These are phyloP conservation scores for Zaprionus inermis DNA, from an alignment of 1,140 invertebrate genomes.

Conservation along the genomic window DNA sequence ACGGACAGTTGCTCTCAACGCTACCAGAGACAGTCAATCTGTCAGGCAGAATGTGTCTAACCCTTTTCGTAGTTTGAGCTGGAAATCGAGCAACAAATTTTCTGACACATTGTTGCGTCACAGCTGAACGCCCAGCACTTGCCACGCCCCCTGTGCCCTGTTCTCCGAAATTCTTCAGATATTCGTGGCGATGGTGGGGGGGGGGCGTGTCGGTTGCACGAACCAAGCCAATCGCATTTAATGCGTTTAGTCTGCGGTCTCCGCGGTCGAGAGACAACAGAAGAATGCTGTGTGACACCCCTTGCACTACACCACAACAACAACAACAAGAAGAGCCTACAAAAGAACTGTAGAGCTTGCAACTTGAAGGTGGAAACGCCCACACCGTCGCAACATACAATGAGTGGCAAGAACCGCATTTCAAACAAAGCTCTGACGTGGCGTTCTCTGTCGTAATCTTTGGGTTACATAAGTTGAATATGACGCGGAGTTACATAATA, in stretches of 20 bases:
- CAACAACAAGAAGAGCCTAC: constrained; percentile 8
- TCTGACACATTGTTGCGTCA: constrained; percentile 69
- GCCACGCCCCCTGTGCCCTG: constrained; percentile 13
- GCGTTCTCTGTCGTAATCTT: background rate
- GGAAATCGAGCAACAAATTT: constrained; percentile 23
- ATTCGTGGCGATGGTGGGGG: too few relatives aligned
- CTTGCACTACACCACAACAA: background rate
- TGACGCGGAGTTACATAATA: too few relatives aligned
- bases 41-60: constrained; percentile 44
- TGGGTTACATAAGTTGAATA: background rate
- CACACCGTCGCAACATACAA: background rate
- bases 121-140: background rate
- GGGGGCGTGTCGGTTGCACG: constrained; percentile 51
- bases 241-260: constrained; percentile 55
- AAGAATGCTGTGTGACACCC: constrained; percentile 20
- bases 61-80: constrained; percentile 29
- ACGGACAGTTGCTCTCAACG: constrained; percentile 71
- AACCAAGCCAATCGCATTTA: constrained; percentile 71
- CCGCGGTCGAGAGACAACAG: background rate
- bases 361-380: constrained; percentile 28
- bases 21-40: constrained; percentile 65
- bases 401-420: background rate
- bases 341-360: constrained; percentile 7
- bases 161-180: constrained; percentile 11
- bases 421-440: constrained; percentile 6